Percentiles rank a stretch among this genome's conserved stretches.
phyloP scores from a whole-genome alignment of 2,113 vertebrate species.

The Cryptotis parvus region DNA sequence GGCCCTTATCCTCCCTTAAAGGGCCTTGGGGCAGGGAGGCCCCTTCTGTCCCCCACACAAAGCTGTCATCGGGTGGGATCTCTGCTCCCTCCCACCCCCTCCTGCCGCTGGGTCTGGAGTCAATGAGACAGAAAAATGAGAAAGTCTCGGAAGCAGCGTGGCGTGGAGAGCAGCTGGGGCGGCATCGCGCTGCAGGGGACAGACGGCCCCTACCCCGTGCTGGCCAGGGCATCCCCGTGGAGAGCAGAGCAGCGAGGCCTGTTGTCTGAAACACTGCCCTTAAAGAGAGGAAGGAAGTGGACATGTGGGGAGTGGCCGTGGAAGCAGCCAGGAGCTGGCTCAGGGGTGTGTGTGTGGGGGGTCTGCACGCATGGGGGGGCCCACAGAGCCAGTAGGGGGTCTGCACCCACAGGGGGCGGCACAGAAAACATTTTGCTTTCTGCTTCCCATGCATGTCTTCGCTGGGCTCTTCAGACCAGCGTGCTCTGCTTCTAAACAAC shows the following conservation, averaged over 20 bases:
- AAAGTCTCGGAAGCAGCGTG: slow-evolving; percentile 66
- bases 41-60: not conserved
- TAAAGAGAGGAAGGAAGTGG: not conserved
- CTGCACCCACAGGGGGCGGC: not conserved
- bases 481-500: not conserved
- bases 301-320: not conserved
- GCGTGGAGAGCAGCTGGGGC: slow-evolving; percentile 75
- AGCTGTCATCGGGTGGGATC: not conserved
- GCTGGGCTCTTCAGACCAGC: not conserved
- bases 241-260: not conserved
- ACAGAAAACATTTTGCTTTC: not conserved
- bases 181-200: not conserved
- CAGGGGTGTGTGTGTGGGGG: no score
- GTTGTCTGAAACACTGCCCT: not conserved
- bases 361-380: not conserved
- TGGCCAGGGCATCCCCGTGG: not conserved
- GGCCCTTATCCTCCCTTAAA: no score
- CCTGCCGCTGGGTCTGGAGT: slow-evolving; percentile 25
- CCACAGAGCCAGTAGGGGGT: no score
- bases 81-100: slow-evolving; percentile 25
- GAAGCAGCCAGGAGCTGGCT: not conserved
- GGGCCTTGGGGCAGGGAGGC: no score
- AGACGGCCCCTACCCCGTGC: not conserved
- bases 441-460: not conserved
- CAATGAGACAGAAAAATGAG: slow-evolving; percentile 80